Percentiles rank a stretch among this genome's conserved stretches.
phyloP scores from a whole-genome alignment of 2,888 invertebrate genomes.

The Rhimphoctona megacephalus region DNA sequence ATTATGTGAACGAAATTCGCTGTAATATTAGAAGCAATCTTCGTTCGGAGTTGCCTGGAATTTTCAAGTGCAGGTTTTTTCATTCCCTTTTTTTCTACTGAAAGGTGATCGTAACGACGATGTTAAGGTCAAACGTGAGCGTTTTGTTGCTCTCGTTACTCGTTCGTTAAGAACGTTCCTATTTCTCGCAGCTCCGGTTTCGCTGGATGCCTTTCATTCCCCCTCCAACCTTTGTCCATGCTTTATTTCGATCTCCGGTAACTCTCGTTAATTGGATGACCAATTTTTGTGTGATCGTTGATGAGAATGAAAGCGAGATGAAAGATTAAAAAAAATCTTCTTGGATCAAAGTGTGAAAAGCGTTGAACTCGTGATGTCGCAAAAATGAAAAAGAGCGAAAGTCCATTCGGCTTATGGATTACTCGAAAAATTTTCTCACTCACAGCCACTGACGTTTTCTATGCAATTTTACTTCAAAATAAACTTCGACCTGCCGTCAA shows the following conservation, averaged over 20 bases:
- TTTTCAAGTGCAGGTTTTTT: not conserved
- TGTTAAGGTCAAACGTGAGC: constrained; percentile 26
- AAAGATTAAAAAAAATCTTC: constrained; percentile 11
- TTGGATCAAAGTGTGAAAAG: not conserved
- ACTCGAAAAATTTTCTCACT: not conserved
- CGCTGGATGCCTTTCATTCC: constrained; percentile 21
- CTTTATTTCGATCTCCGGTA: constrained; percentile 48
- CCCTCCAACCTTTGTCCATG: constrained; percentile 34
- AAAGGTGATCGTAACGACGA: not conserved
- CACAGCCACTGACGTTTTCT: not conserved
- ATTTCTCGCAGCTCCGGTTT: constrained; percentile 51
- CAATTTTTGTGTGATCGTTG: constrained; percentile 37
- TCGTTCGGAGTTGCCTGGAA: constrained; percentile 6
- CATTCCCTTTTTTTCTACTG: not conserved
- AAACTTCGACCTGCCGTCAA: no score
- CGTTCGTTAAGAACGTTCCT: constrained; percentile 61
- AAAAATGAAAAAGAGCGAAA: not conserved
- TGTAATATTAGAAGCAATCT: constrained; percentile 26
- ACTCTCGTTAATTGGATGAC: constrained; percentile 55
- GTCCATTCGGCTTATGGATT: not conserved
- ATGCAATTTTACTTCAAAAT: no score
- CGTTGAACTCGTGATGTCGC: not conserved
- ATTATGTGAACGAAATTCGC: constrained; percentile 25
- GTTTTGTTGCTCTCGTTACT: constrained; percentile 50
- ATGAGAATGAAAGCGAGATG: not conserved